These are phyloP conservation scores for Butastur rufipennis DNA, from an alignment of 2,113 vertebrate genomes.

Conservation along the genomic window DNA sequence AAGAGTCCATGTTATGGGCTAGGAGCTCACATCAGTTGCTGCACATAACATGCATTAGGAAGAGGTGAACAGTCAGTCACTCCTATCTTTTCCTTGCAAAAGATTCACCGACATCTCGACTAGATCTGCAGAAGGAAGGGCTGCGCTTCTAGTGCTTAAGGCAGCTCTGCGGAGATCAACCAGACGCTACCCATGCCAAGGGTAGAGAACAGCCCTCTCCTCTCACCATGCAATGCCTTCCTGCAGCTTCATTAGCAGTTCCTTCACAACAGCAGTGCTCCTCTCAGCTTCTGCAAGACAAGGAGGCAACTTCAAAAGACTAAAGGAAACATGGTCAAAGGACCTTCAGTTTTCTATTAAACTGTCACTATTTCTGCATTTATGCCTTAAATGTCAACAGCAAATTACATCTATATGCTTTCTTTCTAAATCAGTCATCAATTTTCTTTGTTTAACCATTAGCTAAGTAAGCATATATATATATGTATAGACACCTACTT, in stretches of 20 bases:
- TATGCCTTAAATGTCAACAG: neutral
- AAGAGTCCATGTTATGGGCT: neutral
- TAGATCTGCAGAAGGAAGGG: neutral
- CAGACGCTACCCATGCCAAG: neutral
- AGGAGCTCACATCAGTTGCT: neutral
- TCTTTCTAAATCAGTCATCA: neutral
- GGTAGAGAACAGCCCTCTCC: neutral
- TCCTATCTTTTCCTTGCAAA: neutral
- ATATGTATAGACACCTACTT: neutral
- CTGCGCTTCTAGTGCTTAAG: neutral
- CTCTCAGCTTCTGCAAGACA: neutral
- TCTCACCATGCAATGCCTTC: accelerated
- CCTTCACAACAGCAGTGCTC: neutral
- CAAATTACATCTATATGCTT: neutral
- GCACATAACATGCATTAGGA: neutral
- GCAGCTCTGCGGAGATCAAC: neutral
- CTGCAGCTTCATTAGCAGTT: neutral
- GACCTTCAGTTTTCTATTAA: neutral
- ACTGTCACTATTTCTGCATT: neutral
- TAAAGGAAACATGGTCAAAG: neutral
- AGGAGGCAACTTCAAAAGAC: neutral
- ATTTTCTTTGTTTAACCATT: neutral
- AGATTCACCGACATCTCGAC: neutral
- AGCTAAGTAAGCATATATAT: neutral
- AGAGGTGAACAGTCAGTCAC: neutral